A percentile compares a stretch with the other conserved stretches of the same genome.
Evolutionary conservation across 1,140 invertebrate species (phyloP).

Genomic region (Plectus sambesii): DNA sequence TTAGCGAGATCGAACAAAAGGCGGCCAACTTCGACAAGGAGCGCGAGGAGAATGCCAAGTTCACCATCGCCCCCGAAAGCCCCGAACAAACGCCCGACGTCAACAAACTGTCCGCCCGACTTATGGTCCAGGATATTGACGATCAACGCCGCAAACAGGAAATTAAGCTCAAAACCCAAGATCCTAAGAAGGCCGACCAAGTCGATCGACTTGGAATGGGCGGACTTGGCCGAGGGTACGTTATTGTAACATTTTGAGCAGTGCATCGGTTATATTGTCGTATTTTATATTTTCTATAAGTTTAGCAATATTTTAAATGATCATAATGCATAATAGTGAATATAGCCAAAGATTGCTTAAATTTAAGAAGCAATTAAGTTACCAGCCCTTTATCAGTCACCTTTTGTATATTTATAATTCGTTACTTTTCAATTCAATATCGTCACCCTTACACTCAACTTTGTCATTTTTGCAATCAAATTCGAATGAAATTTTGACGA

Average conservation of each 20-base stretch:
- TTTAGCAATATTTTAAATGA: no score
- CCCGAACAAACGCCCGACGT: background rate
- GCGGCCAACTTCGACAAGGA: conserved; percentile 60
- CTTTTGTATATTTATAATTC: no score
- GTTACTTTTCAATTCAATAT: no score
- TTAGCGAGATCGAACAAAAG: conserved; percentile 83
- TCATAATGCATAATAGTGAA: no score
- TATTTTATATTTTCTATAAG: no score
- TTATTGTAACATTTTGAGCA: conserved; percentile 13
- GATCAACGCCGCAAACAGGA: conserved; percentile 18
- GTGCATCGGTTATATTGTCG: no score
- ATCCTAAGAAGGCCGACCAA: conserved; percentile 77
- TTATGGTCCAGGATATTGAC: conserved; percentile 5
- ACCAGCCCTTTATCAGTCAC: no score
- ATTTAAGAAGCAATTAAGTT: no score
- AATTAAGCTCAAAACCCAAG: conserved; percentile 39
- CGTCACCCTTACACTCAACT: no score
- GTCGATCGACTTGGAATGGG: conserved; percentile 88
- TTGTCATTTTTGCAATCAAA: no score
- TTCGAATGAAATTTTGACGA: no score
- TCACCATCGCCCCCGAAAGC: conserved; percentile 43
- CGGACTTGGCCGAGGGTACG: conserved; percentile 56
- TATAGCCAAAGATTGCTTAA: no score
- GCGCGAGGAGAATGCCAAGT: conserved; percentile 42
- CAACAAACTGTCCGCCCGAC: background rate